Percentiles rank a stretch among this genome's conserved stretches.
phyloP scores from a whole-genome alignment of 2,888 invertebrate genomes.

The Orthosia cruda region DNA sequence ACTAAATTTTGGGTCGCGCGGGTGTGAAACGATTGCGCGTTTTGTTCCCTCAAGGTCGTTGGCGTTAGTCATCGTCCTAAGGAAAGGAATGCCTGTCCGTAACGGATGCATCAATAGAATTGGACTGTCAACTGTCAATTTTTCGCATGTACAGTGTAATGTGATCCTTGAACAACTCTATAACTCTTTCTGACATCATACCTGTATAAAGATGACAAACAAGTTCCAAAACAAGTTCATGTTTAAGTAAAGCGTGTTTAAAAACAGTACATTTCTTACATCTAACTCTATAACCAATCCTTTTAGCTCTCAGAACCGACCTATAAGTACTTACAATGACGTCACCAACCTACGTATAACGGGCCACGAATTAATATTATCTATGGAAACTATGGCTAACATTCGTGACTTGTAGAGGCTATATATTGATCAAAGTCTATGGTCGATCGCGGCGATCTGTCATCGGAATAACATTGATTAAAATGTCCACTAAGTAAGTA shows the following conservation, averaged over 20 bases:
- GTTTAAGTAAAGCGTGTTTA: neutral
- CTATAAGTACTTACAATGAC: conserved; percentile 46
- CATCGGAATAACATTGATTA: conserved; percentile 85
- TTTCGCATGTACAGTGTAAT: neutral
- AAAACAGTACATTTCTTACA: neutral
- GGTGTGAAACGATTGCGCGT: too few species aligned
- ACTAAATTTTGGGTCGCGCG: too few species aligned
- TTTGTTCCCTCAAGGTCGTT: too few species aligned
- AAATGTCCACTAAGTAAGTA: conserved; percentile 85
- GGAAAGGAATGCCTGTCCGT: too few species aligned
- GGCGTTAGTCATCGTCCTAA: too few species aligned
- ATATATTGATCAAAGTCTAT: conserved; percentile 74
- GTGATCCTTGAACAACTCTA: neutral
- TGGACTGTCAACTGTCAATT: neutral
- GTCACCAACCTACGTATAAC: conserved; percentile 56
- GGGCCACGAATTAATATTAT: conserved; percentile 55
- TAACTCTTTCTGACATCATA: neutral
- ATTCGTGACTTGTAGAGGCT: conserved; percentile 66
- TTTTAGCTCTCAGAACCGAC: conserved; percentile 4
- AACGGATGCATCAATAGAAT: neutral
- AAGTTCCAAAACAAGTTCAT: neutral
- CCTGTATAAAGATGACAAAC: neutral
- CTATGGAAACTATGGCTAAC: conserved; percentile 45
- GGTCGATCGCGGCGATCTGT: conserved; percentile 81
- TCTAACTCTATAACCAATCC: neutral